Percentiles rank a stretch among this genome's conserved stretches.
Conservation (phyloP, 2,888 invertebrate species). For the Dexiosoma caninum region DNA sequence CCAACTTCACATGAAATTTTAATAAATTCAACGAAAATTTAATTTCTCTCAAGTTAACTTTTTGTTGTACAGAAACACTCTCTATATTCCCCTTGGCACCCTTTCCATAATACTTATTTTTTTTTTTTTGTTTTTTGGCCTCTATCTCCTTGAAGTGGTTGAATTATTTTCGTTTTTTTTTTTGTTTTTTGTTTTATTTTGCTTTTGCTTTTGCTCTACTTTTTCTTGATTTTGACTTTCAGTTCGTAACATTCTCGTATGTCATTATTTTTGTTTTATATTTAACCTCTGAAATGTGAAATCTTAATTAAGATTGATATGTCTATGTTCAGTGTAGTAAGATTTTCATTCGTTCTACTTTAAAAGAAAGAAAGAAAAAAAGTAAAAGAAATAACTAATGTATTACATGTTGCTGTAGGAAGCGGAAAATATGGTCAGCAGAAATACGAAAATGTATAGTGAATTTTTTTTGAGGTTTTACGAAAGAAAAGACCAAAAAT, state of each 20-base stretch:
- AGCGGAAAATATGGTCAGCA: no score
- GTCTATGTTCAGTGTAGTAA: slow-evolving; percentile 65
- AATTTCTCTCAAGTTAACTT: not conserved
- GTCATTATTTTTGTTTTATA: slow-evolving; percentile 21
- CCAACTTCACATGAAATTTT: slow-evolving; percentile 4
- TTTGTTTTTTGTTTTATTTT: not conserved
- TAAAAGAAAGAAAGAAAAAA: no score
- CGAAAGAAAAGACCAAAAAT: no score
- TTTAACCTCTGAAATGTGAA: slow-evolving; percentile 67
- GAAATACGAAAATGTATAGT: no score
- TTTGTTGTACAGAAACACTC: no score
- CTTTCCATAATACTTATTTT: not conserved
- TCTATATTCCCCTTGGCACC: not conserved
- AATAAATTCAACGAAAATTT: slow-evolving; percentile 27
- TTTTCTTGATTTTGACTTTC: not conserved
- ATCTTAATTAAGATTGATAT: slow-evolving; percentile 76
- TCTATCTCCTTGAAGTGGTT: no score
- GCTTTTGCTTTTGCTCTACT: not conserved
- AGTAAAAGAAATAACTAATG: no score
- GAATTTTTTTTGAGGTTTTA: no score
- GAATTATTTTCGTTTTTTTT: not conserved
- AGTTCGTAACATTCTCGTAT: not conserved
- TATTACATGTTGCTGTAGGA: no score
- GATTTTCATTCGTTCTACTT: slow-evolving; percentile 10
- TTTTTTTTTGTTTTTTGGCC: not conserved